phyloP scores from a whole-genome alignment of 2,113 vertebrate species.

The Scytalopus superciliaris region DNA sequence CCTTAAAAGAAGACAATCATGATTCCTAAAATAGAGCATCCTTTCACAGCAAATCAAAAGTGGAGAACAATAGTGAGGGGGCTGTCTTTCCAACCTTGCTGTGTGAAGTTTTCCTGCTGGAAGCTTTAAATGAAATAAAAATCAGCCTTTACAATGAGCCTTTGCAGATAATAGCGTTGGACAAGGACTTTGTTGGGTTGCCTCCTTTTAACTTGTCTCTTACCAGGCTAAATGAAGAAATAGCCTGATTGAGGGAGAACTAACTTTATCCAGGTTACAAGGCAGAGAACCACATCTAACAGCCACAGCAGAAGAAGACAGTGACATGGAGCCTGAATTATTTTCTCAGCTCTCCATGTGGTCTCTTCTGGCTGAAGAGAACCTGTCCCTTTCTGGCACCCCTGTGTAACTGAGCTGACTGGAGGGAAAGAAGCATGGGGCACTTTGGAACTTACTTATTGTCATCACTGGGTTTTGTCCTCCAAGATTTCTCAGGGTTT shows the following conservation, averaged over 20 bases:
- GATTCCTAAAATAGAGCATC: slow-evolving; percentile 62
- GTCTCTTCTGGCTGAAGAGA: not conserved
- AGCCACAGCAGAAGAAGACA: not conserved
- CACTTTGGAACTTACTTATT: not conserved
- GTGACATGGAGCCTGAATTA: not conserved
- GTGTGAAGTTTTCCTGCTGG: slow-evolving; percentile 58
- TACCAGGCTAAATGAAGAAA: slow-evolving; percentile 50
- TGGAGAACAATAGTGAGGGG: slow-evolving; percentile 37
- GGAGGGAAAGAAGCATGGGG: not conserved
- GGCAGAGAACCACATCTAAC: not conserved
- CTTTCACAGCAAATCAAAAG: slow-evolving; percentile 69
- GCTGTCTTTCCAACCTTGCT: slow-evolving; percentile 37
- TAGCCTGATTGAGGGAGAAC: slow-evolving; percentile 13
- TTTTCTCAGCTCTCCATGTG: not conserved
- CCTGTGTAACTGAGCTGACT: not conserved
- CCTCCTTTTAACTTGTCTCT: slow-evolving; percentile 55
- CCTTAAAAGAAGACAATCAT: slow-evolving; percentile 62
- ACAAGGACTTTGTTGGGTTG: slow-evolving; percentile 49
- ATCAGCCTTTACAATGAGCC: slow-evolving; percentile 46
- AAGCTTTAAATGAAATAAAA: slow-evolving; percentile 61
- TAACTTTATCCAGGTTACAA: slow-evolving; percentile 41
- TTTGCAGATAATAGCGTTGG: slow-evolving; percentile 45
- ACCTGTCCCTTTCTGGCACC: not conserved
- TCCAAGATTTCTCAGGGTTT: not conserved
- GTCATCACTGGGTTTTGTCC: not conserved